A percentile compares a stretch with the other conserved stretches of the same genome.
These are phyloP conservation scores for Coleophora deauratella DNA, from an alignment of 2,888 invertebrate genomes.

Conservation along the genomic window DNA sequence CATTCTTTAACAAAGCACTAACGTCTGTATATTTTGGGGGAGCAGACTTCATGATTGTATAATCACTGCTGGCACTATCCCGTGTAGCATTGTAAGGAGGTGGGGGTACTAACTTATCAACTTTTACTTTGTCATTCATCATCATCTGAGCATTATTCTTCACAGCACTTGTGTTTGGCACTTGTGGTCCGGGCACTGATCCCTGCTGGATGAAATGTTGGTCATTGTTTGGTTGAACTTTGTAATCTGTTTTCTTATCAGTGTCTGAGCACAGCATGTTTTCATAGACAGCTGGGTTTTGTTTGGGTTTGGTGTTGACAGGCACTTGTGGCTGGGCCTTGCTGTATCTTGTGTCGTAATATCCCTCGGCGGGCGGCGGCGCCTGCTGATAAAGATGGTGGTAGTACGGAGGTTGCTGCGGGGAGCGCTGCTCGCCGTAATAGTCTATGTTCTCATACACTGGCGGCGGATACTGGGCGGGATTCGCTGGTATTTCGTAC, in stretches of 20 bases:
- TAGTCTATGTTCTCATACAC: constrained; percentile 91
- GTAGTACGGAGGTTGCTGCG: constrained; percentile 76
- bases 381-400: constrained; percentile 70
- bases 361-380: constrained; percentile 57
- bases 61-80: constrained; percentile 55
- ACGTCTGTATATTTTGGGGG: constrained; percentile 67
- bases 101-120: constrained; percentile 70
- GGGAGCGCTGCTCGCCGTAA: constrained; percentile 75
- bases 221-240: constrained; percentile 43
- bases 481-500: constrained; percentile 60
- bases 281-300: constrained; percentile 61
- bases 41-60: constrained; percentile 66
- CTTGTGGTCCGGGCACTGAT: constrained; percentile 59
- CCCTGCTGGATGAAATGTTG: constrained; percentile 58
- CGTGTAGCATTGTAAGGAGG: constrained; percentile 47
- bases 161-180: constrained; percentile 45
- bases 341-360: constrained; percentile 74
- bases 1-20: constrained; percentile 53
- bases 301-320: constrained; percentile 63
- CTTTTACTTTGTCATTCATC: constrained; percentile 61
- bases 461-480: constrained; percentile 54
- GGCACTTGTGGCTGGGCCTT: constrained; percentile 90
- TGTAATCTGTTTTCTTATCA: constrained; percentile 57
- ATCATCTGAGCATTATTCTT: constrained; percentile 41
- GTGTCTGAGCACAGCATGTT: constrained; percentile 62